Percentiles rank a stretch among this genome's conserved stretches.
Evolutionary conservation across 2,797 vertebrate genomes (phyloP).

Genomic region (Huso huso): DNA sequence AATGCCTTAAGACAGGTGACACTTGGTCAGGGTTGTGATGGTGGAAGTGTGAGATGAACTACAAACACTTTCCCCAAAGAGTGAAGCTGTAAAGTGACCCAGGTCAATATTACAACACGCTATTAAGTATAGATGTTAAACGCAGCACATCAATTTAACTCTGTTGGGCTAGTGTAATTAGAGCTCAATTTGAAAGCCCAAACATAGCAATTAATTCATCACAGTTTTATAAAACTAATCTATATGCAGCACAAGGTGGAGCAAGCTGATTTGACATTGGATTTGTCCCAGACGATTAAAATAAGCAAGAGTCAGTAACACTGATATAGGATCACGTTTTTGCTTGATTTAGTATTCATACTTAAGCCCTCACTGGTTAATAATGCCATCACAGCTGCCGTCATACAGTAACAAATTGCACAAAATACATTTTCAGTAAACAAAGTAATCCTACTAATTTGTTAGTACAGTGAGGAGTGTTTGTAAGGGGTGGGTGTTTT

Average conservation of each 20-base stretch:
- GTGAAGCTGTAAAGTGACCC: slow-evolving; percentile 2
- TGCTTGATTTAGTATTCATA: too few species aligned
- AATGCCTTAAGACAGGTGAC: slow-evolving; percentile 17
- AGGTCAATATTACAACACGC: slow-evolving; percentile 12
- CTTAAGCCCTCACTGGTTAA: too few species aligned
- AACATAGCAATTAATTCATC: slow-evolving; percentile 9
- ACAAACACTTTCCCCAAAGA: slow-evolving; percentile 6
- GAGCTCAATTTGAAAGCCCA: slow-evolving; percentile 8
- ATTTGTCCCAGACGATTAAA: too few species aligned
- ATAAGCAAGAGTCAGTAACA: too few species aligned
- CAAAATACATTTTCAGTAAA: too few species aligned
- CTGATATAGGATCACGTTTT: too few species aligned
- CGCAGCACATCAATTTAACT: slow-evolving; percentile 5
- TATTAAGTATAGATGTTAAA: slow-evolving; percentile 9
- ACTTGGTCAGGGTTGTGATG: background rate
- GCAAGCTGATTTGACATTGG: background rate
- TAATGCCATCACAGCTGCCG: too few species aligned
- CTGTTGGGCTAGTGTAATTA: slow-evolving; percentile 10
- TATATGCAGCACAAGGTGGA: background rate
- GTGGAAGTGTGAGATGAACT: background rate
- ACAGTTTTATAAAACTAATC: slow-evolving; percentile 9
- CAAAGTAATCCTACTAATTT: too few species aligned
- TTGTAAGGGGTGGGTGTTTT: too few species aligned
- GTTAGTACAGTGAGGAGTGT: too few species aligned
- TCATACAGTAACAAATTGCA: too few species aligned